These are phyloP conservation scores for Plestiodon gilberti DNA, from an alignment of 2,113 vertebrate genomes.

Conservation along the genomic window DNA sequence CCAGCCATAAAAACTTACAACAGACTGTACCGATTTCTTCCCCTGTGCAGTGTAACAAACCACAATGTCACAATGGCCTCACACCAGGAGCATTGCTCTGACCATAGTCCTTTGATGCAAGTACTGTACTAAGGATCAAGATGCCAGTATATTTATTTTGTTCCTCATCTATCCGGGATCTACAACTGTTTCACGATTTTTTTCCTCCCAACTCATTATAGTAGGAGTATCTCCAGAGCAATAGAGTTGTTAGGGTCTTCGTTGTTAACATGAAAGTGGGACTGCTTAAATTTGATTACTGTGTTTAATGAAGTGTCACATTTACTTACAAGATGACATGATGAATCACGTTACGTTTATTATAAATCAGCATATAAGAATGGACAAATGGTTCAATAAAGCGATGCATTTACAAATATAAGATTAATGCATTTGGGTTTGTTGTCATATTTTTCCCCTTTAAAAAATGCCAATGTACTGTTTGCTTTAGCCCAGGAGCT, in stretches of 20 bases:
- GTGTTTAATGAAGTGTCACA: slow-evolving; percentile 82
- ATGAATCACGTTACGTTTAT: slow-evolving; percentile 73
- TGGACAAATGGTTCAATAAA: slow-evolving; percentile 74
- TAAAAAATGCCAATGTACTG: slow-evolving; percentile 44
- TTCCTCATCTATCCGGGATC: slow-evolving; percentile 29
- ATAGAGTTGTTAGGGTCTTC: slow-evolving; percentile 61
- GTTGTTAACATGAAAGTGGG: slow-evolving; percentile 73
- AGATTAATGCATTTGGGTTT: slow-evolving; percentile 47
- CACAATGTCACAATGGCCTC: neutral
- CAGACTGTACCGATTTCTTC: neutral
- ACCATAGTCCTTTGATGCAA: neutral
- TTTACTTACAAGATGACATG: slow-evolving; percentile 80
- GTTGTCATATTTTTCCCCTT: slow-evolving; percentile 48
- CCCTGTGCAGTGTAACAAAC: neutral
- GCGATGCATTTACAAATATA: slow-evolving; percentile 59
- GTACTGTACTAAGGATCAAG: neutral
- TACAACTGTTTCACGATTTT: slow-evolving; percentile 41
- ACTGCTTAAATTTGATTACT: slow-evolving; percentile 78
- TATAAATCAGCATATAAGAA: slow-evolving; percentile 75
- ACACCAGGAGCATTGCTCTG: neutral
- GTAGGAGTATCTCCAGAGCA: slow-evolving; percentile 66
- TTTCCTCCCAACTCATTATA: slow-evolving; percentile 34
- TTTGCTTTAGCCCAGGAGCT: slow-evolving; percentile 62
- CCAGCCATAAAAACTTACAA: neutral
- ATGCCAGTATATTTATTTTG: slow-evolving; percentile 46